Percentiles rank a stretch among this genome's conserved stretches.
phyloP scores from a whole-genome alignment of 1,140 invertebrate species.

The Protaetia brevitarsis region DNA sequence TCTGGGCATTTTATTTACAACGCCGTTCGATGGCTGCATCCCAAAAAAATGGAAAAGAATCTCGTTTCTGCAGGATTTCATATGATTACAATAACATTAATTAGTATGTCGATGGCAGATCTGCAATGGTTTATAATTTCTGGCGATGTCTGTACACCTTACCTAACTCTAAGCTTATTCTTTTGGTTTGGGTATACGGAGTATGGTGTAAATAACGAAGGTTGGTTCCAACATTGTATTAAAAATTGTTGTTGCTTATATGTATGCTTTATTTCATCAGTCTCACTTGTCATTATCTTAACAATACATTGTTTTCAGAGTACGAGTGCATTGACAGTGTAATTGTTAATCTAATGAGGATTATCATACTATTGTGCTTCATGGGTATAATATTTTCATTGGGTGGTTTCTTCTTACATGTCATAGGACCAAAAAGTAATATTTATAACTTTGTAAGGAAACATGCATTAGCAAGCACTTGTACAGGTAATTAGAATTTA shows the following conservation, averaged over 20 bases:
- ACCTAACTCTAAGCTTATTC: slow-evolving; percentile 44
- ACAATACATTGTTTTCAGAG: slow-evolving; percentile 35
- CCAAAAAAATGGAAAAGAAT: slow-evolving; percentile 46
- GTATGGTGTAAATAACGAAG: slow-evolving; percentile 33
- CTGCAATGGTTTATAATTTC: slow-evolving; percentile 45
- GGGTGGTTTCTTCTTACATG: slow-evolving; percentile 44
- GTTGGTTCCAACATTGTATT: slow-evolving; percentile 31
- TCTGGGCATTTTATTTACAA: slow-evolving; percentile 10
- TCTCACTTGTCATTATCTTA: too few species aligned
- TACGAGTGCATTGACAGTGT: slow-evolving; percentile 42
- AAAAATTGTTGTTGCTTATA: too few species aligned
- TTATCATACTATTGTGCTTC: slow-evolving; percentile 45
- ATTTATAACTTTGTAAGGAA: slow-evolving; percentile 41
- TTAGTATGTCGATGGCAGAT: slow-evolving; percentile 46
- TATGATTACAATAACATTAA: slow-evolving; percentile 44
- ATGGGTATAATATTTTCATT: slow-evolving; percentile 47
- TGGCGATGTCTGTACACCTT: slow-evolving; percentile 40
- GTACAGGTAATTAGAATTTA: slow-evolving; percentile 36
- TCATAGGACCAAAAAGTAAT: slow-evolving; percentile 40
- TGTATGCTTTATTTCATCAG: too few species aligned
- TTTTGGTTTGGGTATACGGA: slow-evolving; percentile 46
- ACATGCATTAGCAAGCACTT: slow-evolving; percentile 43
- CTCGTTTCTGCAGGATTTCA: slow-evolving; percentile 45
- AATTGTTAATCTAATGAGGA: slow-evolving; percentile 47
- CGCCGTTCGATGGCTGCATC: slow-evolving; percentile 37